Base-by-base conservation (phyloP, 2,797 vertebrate genomes). In the Taenioides sp. region DNA sequence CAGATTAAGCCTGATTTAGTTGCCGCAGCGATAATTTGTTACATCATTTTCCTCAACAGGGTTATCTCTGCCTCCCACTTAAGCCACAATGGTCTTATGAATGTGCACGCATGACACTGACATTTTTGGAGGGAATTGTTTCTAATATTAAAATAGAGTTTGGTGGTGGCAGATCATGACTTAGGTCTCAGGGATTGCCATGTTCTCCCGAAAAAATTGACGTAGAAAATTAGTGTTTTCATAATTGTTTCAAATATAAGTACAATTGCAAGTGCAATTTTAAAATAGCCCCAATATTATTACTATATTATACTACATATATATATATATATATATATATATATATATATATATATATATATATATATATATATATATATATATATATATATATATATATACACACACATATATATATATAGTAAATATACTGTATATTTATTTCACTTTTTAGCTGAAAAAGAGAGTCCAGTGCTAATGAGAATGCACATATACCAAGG, bases 51-150 rank as follows among this genome's bases (percentile, higher is more conserved):
- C 62, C 59, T 76, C 73, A 77, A 77, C 72, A 54, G 71, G 69
- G 75, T 86, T 86, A 83, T 82, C 73, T 75, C 62, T 82, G 71
- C 80, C 81, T 79, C 70, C 74, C 73, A 73, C 78, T 76, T 72
- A 81, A 78, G 47, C 23, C 72, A 83, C 79, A 81, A 78, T 76
- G 80, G 77, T 76, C 77, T 54, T 75, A 69, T 57, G 74, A 77
- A 74, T 60, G 49, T 71, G 74, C 81, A 28, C 31, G 27, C 49
- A 73, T 84, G 71, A 74, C 83, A 76, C 50, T 75, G 73, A 75
- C 76, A 77, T 71, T 81, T 78, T 67, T n/a, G 2, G 47, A 40
- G 43, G 58, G 66, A 80, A 74, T 25, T n/a, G 9, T 65, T 69
- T 69, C 61, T 71, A 82, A 78, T 84, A 23, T 57, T 11, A 12